A percentile compares a stretch with the other conserved stretches of the same genome.
These are phyloP conservation scores for Isoperla grammatica DNA, from an alignment of 2,888 invertebrate genomes.

Conservation along the genomic window DNA sequence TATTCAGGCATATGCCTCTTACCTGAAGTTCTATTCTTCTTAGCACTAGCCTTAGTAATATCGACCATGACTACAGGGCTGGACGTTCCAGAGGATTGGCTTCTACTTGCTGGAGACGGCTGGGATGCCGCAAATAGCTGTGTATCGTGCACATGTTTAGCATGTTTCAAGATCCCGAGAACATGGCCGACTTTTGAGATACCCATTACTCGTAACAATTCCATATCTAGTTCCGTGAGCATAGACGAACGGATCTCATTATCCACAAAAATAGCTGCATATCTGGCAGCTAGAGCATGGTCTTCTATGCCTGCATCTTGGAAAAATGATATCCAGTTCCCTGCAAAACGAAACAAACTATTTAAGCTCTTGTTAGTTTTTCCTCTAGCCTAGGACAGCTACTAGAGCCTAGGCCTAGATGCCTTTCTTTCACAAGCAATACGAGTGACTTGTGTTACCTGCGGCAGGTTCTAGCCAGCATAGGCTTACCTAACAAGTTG, in stretches of 20 bases:
- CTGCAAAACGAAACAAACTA: constrained; percentile 41
- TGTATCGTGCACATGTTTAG: constrained; percentile 52
- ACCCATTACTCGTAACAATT: constrained; percentile 83
- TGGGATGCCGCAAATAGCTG: not conserved
- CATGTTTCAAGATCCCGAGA: constrained; percentile 59
- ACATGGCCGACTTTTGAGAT: constrained; percentile 63
- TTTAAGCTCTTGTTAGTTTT: too few relatives aligned
- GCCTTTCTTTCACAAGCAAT: too few relatives aligned
- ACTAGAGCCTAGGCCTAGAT: too few relatives aligned
- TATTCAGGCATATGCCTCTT: too few relatives aligned
- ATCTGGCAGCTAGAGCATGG: constrained; percentile 48
- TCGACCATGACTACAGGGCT: too few relatives aligned
- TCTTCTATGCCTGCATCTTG: constrained; percentile 71
- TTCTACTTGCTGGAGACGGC: not conserved
- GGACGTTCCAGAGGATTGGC: too few relatives aligned
- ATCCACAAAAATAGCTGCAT: constrained; percentile 80
- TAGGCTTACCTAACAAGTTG: too few relatives aligned
- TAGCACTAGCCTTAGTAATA: not conserved
- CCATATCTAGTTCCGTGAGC: constrained; percentile 80
- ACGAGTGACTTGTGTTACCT: too few relatives aligned
- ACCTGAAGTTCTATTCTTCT: constrained; percentile 5
- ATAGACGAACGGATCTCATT: constrained; percentile 82
- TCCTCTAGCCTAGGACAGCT: too few relatives aligned
- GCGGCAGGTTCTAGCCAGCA: too few relatives aligned
- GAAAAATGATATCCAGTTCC: constrained; percentile 82